These are phyloP conservation scores for Prietella phreatophila DNA, from an alignment of 2,113 vertebrate species.

Conservation along the genomic window DNA sequence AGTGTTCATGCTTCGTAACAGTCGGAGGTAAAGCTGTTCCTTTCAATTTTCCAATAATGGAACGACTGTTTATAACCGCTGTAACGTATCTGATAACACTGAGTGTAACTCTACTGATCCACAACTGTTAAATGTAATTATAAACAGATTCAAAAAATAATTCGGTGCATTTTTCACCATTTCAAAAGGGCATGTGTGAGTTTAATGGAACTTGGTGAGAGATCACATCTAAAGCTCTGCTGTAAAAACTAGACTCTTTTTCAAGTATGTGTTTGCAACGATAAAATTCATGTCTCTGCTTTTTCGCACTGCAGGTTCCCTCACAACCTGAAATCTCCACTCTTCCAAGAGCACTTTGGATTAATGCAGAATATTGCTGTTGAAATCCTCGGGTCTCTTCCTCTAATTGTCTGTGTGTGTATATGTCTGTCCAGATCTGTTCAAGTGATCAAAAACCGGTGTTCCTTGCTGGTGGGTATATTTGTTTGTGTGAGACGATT, in stretches of 20 bases:
- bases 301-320: background rate
- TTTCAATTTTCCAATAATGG: background rate
- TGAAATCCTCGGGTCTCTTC: background rate
- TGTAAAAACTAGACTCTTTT: background rate
- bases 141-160: too few relatives aligned
- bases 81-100: background rate
- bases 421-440: background rate
- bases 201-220: background rate
- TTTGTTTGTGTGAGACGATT: background rate
- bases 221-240: background rate
- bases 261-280: background rate
- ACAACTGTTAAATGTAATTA: background rate
- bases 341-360: background rate
- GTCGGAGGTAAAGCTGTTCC: background rate
- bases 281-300: background rate
- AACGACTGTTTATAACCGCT: background rate
- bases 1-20: background rate
- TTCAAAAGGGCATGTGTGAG: background rate
- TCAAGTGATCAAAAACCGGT: background rate
- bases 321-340: background rate
- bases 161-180: background rate
- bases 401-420: background rate
- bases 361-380: background rate
- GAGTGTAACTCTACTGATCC: background rate
- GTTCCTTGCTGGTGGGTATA: background rate